Base-by-base conservation (phyloP, 2,113 vertebrate species). In the Hemichromis elongatus region DNA sequence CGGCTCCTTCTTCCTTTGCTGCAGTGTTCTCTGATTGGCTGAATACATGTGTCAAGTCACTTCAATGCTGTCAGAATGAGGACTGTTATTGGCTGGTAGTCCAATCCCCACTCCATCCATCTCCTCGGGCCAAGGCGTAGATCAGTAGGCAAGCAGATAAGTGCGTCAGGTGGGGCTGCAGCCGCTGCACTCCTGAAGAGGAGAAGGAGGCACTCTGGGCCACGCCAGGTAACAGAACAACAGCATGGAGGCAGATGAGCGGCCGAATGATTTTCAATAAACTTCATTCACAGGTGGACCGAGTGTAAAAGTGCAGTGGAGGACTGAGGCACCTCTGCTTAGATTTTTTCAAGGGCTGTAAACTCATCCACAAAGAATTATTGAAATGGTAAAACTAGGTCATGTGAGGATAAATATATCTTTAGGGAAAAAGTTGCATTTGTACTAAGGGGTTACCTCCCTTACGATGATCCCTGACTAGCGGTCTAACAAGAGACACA, bases 1-100 rank as follows among this genome's bases (percentile, higher is more conserved):
- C 86, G 79, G 80, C 81, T 79, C 79, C 88, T 90, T 86, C 86
- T 86, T 86, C 88, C 85, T 94, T 92, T 95, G 92, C 94, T 95
- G 94, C 95, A 95, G 94, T 94, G 91, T 55, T 86, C 78, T 91
- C 83, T 89, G 94, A 96, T 96, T 95, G 94, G 95, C 55, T 81
- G 59, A 90, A 87, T 78, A 70, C 59, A 21, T 55, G 81, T 84
- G 91, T 96, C 94, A 92, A 94, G 90, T 93, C 84, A 59, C 86
- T 85, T 85, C 73, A 92, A 57, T 87, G 86, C 89, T 73, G 87
- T 83, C 79, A 80, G 77, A 52, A 84, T 80, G 50, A 82, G 81
- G 53, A 81, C 77, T n/a, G 54, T 70, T 77, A 94, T 92, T 94
- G 91, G 93, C 88, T 92, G 80, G 63, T 77, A 52, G 77, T 59